Conservation (phyloP, 2,113 vertebrate species). For the Scolopax mira region DNA sequence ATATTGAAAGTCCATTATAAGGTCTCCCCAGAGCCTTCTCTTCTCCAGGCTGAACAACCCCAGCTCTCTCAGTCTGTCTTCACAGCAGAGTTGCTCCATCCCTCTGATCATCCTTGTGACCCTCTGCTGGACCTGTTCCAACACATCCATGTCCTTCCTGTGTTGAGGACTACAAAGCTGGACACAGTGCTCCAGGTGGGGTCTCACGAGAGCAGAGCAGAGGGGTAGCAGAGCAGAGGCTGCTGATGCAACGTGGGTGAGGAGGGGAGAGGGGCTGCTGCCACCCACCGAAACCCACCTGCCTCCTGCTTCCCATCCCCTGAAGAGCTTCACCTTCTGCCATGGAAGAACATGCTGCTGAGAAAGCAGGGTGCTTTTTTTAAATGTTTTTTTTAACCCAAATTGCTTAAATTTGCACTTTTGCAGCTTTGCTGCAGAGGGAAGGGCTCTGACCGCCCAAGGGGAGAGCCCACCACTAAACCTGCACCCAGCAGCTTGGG, state of each 20-base stretch:
- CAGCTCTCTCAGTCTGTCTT: too few relatives aligned
- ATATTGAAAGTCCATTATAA: too few relatives aligned
- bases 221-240: too few relatives aligned
- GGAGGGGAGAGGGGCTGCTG: neutral
- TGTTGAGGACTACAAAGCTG: too few relatives aligned
- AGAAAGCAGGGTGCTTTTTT: neutral
- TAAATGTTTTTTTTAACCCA: neutral
- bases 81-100: too few relatives aligned
- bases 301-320: rapidly evolving
- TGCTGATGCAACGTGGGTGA: neutral
- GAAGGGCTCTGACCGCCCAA: rapidly evolving
- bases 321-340: neutral
- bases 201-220: too few relatives aligned
- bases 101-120: too few relatives aligned
- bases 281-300: rapidly evolving
- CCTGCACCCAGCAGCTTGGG: rapidly evolving
- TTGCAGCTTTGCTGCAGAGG: neutral
- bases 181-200: too few relatives aligned
- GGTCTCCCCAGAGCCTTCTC: too few relatives aligned
- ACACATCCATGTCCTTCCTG: too few relatives aligned
- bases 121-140: too few relatives aligned
- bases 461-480: neutral
- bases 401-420: neutral
- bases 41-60: too few relatives aligned
- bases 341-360: neutral